phyloP scores from a whole-genome alignment of 2,113 vertebrate genomes.

The Paracyprichromis sp. region DNA sequence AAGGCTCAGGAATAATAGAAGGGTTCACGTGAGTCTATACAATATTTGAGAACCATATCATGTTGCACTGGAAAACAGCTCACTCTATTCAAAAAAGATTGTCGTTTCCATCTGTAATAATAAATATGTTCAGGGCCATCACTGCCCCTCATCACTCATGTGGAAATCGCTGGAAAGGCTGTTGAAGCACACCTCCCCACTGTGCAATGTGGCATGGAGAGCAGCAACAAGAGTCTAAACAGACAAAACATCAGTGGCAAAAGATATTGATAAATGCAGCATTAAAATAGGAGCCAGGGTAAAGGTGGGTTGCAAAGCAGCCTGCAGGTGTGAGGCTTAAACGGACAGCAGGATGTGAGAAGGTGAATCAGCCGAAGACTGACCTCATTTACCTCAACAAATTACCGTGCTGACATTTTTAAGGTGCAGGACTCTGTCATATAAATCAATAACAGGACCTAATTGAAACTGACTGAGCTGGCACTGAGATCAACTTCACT shows the following conservation, averaged over 20 bases:
- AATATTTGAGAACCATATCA: background rate
- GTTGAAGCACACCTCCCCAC: background rate
- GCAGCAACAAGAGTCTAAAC: background rate
- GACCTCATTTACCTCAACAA: background rate
- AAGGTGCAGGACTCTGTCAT: background rate
- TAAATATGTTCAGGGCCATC: background rate
- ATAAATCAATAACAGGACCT: background rate
- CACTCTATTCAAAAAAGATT: background rate
- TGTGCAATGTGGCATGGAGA: background rate
- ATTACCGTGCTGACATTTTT: background rate
- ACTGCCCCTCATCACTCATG: background rate
- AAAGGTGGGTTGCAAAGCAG: background rate
- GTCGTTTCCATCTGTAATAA: background rate
- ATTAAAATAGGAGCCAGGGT: background rate
- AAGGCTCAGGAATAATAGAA: slow-evolving; percentile 21
- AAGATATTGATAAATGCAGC: background rate
- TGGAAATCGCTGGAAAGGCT: background rate
- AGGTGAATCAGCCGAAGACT: background rate
- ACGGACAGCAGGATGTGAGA: background rate
- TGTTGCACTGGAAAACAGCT: background rate
- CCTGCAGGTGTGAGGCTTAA: background rate
- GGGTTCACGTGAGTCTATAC: background rate
- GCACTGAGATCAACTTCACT: background rate
- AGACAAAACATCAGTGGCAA: background rate
- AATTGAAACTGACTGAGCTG: background rate